phyloP scores from a whole-genome alignment of 2,113 vertebrate species.

The Pelvicachromis taeniatus region DNA sequence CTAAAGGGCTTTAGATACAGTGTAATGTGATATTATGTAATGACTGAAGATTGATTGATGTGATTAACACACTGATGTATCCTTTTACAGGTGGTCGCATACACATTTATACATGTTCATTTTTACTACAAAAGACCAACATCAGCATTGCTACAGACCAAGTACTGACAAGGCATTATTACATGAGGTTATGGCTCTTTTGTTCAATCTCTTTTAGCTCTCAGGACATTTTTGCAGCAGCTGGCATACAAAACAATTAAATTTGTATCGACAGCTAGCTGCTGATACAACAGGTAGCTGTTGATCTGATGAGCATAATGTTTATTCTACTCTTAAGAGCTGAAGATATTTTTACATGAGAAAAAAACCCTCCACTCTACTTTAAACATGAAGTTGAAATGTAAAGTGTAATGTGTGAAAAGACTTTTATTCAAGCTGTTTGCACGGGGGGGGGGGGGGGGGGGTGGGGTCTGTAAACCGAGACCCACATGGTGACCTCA shows the following conservation, averaged over 20 bases:
- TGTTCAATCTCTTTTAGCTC: neutral
- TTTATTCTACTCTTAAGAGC: neutral
- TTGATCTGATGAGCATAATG: neutral
- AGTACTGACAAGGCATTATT: neutral
- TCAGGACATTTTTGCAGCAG: neutral
- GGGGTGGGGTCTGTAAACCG: neutral
- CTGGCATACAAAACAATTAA: neutral
- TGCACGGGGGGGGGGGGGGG: neutral
- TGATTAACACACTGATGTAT: neutral
- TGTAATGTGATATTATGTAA: neutral
- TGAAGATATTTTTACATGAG: neutral
- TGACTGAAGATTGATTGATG: neutral
- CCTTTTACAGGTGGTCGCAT: neutral
- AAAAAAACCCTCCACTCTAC: neutral
- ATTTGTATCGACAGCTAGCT: neutral
- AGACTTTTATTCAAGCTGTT: neutral
- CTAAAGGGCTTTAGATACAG: neutral
- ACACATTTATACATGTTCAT: neutral
- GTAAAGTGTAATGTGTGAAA: neutral
- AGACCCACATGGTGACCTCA: neutral
- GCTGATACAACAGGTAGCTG: neutral
- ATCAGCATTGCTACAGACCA: neutral
- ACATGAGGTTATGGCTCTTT: neutral
- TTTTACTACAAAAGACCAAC: neutral
- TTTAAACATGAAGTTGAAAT: slow-evolving; percentile 5